Conservation (phyloP, 1,140 invertebrate genomes). For the Pseudomyrmex concolor region DNA sequence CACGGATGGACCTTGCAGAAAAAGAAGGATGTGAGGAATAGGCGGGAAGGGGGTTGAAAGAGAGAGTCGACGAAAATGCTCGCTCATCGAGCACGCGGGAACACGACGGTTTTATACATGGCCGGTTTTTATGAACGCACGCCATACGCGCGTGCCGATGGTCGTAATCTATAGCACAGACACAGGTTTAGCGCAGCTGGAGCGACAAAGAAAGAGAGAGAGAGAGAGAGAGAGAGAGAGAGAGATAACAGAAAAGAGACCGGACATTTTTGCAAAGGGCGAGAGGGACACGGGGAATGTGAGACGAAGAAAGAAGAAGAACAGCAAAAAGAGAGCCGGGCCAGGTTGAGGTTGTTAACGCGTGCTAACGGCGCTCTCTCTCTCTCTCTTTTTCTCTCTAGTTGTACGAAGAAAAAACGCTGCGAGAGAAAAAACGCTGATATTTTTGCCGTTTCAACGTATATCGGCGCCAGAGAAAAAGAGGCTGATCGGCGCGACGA, state of each 20-base stretch:
- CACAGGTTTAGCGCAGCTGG: not conserved
- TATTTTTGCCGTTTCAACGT: slow-evolving; percentile 33
- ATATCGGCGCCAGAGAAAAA: slow-evolving; percentile 17
- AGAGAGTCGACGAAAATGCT: slow-evolving; percentile 47
- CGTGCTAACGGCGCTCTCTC: slow-evolving; percentile 30
- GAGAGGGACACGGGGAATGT: not conserved
- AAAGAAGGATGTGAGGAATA: slow-evolving; percentile 21
- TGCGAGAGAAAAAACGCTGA: slow-evolving; percentile 9
- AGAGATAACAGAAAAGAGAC: slow-evolving; percentile 13
- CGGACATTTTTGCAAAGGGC: not conserved
- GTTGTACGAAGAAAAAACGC: slow-evolving; percentile 10
- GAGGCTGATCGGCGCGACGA: not conserved
- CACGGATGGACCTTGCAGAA: slow-evolving; percentile 55
- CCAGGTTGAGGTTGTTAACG: slow-evolving; percentile 46
- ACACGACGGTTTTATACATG: slow-evolving; percentile 62
- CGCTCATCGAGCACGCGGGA: slow-evolving; percentile 52
- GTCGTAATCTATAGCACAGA: slow-evolving; percentile 48
- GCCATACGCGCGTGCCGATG: slow-evolving; percentile 60
- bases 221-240: slow-evolving; percentile 18
- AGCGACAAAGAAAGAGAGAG: not conserved
- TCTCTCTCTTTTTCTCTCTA: no score
- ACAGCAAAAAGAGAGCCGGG: slow-evolving; percentile 40
- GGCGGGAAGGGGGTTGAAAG: not conserved
- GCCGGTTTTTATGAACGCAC: slow-evolving; percentile 55
- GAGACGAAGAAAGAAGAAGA: slow-evolving; percentile 5